Conservation (phyloP, 2,797 vertebrate genomes). For the Hippoglossus hippoglossus region DNA sequence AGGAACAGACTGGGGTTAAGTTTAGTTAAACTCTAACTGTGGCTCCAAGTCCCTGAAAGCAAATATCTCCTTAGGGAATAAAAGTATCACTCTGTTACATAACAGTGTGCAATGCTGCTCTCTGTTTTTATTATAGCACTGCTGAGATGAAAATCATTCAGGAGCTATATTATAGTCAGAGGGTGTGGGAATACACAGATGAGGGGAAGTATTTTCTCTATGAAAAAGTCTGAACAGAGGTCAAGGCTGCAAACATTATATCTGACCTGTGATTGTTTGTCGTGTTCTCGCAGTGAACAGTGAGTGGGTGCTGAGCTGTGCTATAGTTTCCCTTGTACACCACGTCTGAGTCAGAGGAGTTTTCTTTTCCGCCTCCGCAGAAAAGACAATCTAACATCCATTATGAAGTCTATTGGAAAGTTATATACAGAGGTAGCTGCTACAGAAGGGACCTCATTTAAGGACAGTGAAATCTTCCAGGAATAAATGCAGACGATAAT, state of each 20-base stretch:
- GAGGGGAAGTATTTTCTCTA: constrained; percentile 45
- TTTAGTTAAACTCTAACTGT: constrained; percentile 2
- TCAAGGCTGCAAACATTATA: constrained; percentile 46
- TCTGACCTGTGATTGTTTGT: constrained; percentile 59
- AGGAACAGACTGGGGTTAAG: neutral
- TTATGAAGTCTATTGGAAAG: constrained; percentile 15
- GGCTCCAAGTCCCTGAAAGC: constrained; percentile 12
- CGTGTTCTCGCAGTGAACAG: constrained; percentile 61
- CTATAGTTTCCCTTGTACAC: constrained; percentile 17
- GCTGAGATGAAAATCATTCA: constrained; percentile 52
- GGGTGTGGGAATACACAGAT: constrained; percentile 26
- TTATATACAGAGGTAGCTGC: constrained; percentile 24
- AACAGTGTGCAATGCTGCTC: constrained; percentile 16
- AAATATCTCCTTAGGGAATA: constrained; percentile 31
- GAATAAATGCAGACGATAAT: constrained; percentile 7
- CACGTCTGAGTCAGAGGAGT: constrained; percentile 45
- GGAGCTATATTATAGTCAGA: constrained; percentile 32
- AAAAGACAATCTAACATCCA: constrained; percentile 33
- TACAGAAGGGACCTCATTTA: constrained; percentile 17
- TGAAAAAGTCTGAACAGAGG: constrained; percentile 40
- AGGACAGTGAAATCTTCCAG: constrained; percentile 1
- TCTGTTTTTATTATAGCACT: constrained; percentile 38
- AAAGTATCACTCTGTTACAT: constrained; percentile 37
- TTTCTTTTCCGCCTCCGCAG: constrained; percentile 59
- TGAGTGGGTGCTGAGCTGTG: constrained; percentile 44